Evolutionary conservation across 2,113 vertebrate species (phyloP), one percentile per base, ranked within the genome.

Genomic region (Brachionichthys hirsutus): DNA sequence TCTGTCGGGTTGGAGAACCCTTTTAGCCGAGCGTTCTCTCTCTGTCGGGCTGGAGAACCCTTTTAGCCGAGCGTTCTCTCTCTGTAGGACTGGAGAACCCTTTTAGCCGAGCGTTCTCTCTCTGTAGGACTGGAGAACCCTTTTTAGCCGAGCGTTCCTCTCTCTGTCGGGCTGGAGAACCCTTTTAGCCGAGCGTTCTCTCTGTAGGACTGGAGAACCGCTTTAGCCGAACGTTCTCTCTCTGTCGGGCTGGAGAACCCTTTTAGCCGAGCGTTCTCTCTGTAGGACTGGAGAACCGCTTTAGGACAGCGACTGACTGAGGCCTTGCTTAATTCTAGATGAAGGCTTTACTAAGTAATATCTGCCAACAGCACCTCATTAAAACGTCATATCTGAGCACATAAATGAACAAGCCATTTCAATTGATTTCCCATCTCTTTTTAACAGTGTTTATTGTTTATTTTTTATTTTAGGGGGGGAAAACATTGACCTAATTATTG

Each of bases 301-400:
- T 82, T 88, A 86, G 85, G 88, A 83, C 86, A 88, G 83, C 80
- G 85, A 88, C 80, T 88, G 88, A 88, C 86, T 75, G 85, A 88
- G 86, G 88, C 88, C 88, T 89, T 89, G 86, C 86, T 88, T 86
- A 87, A 84, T 85, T 81, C 72, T 78, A 85, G 86, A 89, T 85
- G 82, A 88, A 88, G 88, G 88, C 88, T 89, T 85, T 87, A 83
- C 85, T 86, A 87, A n/a, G 88, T 88, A 87, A 89, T 89, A 88
- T 89, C 83, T 86, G 87, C 85, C 87, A 87, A 87, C 85, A 84
- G 87, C 84, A 89, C 88, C 85, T 90, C 85, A 89, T 89, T 80
- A 63, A 81, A 87, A 81, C 82, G 59, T 90, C 83, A 67, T 88
- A 83, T 88, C 84, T 89, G 88, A 90, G 87, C 87, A 90, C 87